A percentile compares a stretch with the other conserved stretches of the same genome.
Conservation (phyloP, 1,140 invertebrate genomes). For the Parasteatoda tepidariorum region DNA sequence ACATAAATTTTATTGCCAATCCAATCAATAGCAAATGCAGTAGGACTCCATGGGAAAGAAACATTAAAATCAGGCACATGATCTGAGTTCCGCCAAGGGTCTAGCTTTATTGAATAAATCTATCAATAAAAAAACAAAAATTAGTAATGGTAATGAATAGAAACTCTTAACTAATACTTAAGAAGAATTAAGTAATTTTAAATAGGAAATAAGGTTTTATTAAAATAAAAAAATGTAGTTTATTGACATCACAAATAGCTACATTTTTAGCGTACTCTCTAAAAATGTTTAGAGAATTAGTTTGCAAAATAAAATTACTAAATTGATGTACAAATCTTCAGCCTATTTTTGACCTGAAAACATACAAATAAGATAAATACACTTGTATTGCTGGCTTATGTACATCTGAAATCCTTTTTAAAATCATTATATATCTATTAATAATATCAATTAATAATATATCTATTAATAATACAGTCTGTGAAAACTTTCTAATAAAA, state of each 20-base stretch:
- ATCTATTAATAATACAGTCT: no score
- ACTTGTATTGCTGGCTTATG: no score
- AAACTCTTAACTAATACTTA: neutral
- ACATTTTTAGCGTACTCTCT: no score
- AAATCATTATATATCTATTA: no score
- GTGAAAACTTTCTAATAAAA: no score
- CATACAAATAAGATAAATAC: no score
- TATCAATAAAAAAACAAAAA: slow-evolving; percentile 2
- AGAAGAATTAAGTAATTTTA: neutral
- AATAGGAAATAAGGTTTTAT: neutral
- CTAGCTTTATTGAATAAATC: slow-evolving; percentile 64
- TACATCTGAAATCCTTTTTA: no score
- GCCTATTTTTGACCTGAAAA: no score
- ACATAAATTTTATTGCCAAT: slow-evolving; percentile 96
- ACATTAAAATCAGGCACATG: slow-evolving; percentile 75
- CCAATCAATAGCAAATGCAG: slow-evolving; percentile 95
- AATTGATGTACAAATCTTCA: no score
- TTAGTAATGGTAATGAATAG: neutral
- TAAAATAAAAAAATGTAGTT: neutral
- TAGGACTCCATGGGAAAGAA: slow-evolving; percentile 87
- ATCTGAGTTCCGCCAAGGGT: slow-evolving; percentile 64
- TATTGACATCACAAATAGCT: neutral
- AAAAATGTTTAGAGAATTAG: no score
- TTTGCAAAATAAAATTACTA: no score
- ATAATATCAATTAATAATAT: no score